A percentile compares a stretch with the other conserved stretches of the same genome.
These are phyloP conservation scores for Anarsia innoxiella DNA, from an alignment of 2,888 invertebrate species.

Conservation along the genomic window DNA sequence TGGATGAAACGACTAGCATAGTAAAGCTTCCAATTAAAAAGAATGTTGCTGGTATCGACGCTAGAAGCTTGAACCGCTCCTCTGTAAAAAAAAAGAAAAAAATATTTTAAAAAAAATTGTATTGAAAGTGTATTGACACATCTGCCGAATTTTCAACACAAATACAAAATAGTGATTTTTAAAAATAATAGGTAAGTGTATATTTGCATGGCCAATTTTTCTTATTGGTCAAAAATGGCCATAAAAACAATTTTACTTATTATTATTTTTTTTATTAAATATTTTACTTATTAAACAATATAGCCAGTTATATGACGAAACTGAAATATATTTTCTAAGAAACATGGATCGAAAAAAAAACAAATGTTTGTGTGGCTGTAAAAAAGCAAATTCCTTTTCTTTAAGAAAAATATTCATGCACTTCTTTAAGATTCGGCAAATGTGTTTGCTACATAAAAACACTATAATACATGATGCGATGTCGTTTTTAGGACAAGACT, in stretches of 20 bases:
- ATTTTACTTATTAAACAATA: background rate
- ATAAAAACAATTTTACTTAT: background rate
- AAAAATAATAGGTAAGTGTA: background rate
- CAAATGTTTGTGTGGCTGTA: no score
- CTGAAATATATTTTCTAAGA: no score
- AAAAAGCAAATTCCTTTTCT: no score
- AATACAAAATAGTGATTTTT: background rate
- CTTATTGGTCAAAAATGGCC: background rate
- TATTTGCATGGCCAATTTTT: no score
- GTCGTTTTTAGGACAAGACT: no score
- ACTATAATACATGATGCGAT: no score
- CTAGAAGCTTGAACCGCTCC: constrained; percentile 84
- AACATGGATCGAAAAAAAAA: no score
- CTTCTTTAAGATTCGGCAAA: no score
- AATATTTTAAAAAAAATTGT: constrained; percentile 16
- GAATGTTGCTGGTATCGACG: constrained; percentile 86
- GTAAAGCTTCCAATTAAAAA: constrained; percentile 84
- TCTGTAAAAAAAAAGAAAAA: constrained; percentile 75
- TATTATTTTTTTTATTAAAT: background rate
- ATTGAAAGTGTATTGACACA: background rate
- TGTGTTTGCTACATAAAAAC: no score
- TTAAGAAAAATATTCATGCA: no score
- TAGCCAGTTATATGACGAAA: no score
- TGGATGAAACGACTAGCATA: constrained; percentile 71
- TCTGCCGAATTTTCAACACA: background rate